A percentile compares a stretch with the other conserved stretches of the same genome.
These are phyloP conservation scores for Drosophila paramelanica DNA, from an alignment of 2,888 invertebrate genomes.

Conservation along the genomic window DNA sequence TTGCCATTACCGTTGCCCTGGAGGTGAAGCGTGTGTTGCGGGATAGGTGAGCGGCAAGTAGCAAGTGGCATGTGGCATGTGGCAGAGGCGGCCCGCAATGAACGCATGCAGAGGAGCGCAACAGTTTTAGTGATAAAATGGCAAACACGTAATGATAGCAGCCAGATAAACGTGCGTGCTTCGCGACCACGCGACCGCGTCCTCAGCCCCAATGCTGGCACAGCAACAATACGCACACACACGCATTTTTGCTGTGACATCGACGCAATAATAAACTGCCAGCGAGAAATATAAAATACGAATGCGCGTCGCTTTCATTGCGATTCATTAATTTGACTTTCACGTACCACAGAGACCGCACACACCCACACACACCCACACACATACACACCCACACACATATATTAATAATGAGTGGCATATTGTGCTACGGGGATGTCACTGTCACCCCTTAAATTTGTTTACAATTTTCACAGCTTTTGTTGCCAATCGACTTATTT, in stretches of 20 bases:
- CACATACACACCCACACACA: conserved; percentile 16
- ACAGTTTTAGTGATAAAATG: conserved; percentile 76
- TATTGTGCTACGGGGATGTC: not conserved
- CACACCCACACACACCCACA: conserved; percentile 20
- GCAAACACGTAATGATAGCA: conserved; percentile 72
- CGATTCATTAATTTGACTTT: conserved; percentile 77
- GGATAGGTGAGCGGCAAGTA: conserved; percentile 2
- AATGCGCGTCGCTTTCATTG: conserved; percentile 64
- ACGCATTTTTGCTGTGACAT: conserved; percentile 16
- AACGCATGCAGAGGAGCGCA: conserved; percentile 65
- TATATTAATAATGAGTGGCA: conserved; percentile 5
- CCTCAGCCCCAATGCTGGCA: conserved; percentile 7
- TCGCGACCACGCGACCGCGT: conserved; percentile 12
- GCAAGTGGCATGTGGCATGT: conserved; percentile 8
- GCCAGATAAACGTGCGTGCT: conserved; percentile 72
- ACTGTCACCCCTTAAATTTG: conserved; percentile 43
- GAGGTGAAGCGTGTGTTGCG: not conserved
- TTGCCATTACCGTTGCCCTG: conserved; percentile 48
- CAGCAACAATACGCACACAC: conserved; percentile 8
- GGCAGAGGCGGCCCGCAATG: conserved; percentile 21
- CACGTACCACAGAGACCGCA: conserved; percentile 51
- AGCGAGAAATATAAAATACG: conserved; percentile 40
- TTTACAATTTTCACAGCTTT: conserved; percentile 62
- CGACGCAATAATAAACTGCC: conserved; percentile 50
- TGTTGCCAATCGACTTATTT: conserved; percentile 70